Conservation (phyloP, 2,113 vertebrate species). For the Meleagris gallopavo region DNA sequence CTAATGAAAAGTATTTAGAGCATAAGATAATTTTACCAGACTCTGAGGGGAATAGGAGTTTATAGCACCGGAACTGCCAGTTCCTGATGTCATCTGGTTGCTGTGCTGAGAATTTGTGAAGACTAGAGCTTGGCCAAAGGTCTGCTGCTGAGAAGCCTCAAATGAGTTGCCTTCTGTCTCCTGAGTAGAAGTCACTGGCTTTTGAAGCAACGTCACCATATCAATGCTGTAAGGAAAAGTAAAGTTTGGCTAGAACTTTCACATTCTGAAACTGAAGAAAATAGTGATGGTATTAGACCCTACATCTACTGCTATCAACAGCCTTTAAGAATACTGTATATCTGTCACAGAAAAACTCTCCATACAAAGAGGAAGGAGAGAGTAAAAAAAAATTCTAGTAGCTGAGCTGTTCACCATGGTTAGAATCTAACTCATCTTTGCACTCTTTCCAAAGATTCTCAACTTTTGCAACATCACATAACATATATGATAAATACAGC, state of each 20-base stretch:
- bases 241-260: not conserved
- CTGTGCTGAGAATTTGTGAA: slow-evolving; percentile 95
- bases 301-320: not conserved
- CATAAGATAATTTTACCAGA: slow-evolving; percentile 74
- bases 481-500: not conserved
- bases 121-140: slow-evolving; percentile 91
- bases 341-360: not conserved
- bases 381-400: not conserved
- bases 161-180: slow-evolving; percentile 79
- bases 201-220: slow-evolving; percentile 86
- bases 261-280: not conserved
- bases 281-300: not conserved
- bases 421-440: not conserved
- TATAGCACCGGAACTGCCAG: slow-evolving; percentile 82
- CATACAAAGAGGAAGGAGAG: not conserved
- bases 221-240: slow-evolving; percentile 82
- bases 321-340: not conserved
- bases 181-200: slow-evolving; percentile 77
- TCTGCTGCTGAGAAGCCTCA: slow-evolving; percentile 83
- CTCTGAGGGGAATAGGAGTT: slow-evolving; percentile 86
- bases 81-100: slow-evolving; percentile 80
- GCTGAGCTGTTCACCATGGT: not conserved
- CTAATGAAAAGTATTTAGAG: not conserved
- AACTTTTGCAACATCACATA: not conserved
- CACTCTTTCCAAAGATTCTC: not conserved